These are phyloP conservation scores for Cordylochernes scorpioides DNA, from an alignment of 2,888 invertebrate genomes.

Conservation along the genomic window DNA sequence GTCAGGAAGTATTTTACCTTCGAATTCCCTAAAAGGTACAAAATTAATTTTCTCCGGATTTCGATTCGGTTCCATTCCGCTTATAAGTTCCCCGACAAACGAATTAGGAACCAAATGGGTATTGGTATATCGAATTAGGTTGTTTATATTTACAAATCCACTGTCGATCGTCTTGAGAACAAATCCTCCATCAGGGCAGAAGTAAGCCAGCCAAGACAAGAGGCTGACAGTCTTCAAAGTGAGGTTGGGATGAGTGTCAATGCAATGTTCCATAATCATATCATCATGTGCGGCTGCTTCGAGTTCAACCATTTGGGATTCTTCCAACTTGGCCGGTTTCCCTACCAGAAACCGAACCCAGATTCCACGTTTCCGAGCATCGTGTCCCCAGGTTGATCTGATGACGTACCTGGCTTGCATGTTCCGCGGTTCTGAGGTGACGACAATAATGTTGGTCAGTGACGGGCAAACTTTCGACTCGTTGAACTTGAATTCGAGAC, in stretches of 20 bases:
- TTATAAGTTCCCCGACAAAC: conserved; percentile 31
- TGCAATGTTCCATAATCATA: conserved; percentile 6
- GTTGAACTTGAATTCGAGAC: too few species aligned
- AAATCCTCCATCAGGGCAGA: conserved; percentile 3
- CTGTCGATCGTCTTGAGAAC: conserved; percentile 9
- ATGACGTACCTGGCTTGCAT: conserved; percentile 37
- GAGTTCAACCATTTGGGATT: conserved; percentile 1
- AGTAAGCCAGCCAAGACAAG: conserved; percentile 4
- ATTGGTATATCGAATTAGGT: neutral
- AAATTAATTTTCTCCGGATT: conserved; percentile 64
- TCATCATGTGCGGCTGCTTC: conserved; percentile 4
- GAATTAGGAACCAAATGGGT: conserved; percentile 1
- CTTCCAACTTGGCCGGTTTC: conserved; percentile 3
- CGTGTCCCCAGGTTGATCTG: conserved; percentile 37
- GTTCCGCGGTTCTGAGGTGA: conserved; percentile 43
- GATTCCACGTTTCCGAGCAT: neutral
- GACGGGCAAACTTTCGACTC: too few species aligned
- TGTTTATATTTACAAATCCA: conserved; percentile 5
- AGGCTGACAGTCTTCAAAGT: conserved; percentile 6
- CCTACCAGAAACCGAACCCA: conserved; percentile 4
- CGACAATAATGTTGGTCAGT: too few species aligned
- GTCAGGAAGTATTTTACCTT: conserved; percentile 36
- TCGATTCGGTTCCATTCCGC: conserved; percentile 40
- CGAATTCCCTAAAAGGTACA: conserved; percentile 24
- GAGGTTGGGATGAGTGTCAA: conserved; percentile 6